Conservation (phyloP, 2,888 invertebrate genomes). For the Hydriomena furcata region DNA sequence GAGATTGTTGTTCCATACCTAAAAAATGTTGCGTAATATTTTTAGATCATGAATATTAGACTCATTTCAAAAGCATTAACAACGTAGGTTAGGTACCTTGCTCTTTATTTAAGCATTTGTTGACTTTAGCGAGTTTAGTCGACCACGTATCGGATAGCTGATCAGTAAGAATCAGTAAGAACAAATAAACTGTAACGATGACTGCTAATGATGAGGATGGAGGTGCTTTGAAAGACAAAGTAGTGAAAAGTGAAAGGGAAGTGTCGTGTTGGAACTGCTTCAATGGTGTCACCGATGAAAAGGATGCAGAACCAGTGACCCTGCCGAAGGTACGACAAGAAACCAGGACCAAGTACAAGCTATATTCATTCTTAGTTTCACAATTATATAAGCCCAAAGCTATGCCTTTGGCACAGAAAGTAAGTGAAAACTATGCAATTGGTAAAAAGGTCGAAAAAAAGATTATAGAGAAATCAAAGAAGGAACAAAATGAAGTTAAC, state of each 20-base stretch:
- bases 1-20: conserved; percentile 41
- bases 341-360: conserved; percentile 60
- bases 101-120: conserved; percentile 59
- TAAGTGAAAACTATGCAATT: conserved; percentile 60
- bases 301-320: conserved; percentile 42
- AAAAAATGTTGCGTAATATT: conserved; percentile 55
- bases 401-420: conserved; percentile 66
- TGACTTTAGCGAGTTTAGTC: conserved; percentile 55
- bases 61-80: conserved; percentile 64
- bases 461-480: conserved; percentile 42
- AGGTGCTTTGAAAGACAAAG: conserved; percentile 40
- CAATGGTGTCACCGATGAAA: conserved; percentile 45
- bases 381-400: conserved; percentile 65
- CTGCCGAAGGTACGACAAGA: conserved; percentile 58
- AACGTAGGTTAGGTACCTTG: conserved; percentile 38
- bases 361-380: conserved; percentile 65
- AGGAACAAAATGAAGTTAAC: conserved; percentile 19
- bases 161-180: conserved; percentile 23
- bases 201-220: conserved; percentile 29
- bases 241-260: conserved; percentile 44
- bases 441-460: conserved; percentile 63
- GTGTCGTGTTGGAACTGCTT: conserved; percentile 74
- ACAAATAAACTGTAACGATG: conserved; percentile 16
- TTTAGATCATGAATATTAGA: conserved; percentile 55
- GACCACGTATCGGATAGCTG: conserved; percentile 27